Evolutionary conservation across 2,113 vertebrate genomes (phyloP).

Genomic region (Phyllostomus hastatus): DNA sequence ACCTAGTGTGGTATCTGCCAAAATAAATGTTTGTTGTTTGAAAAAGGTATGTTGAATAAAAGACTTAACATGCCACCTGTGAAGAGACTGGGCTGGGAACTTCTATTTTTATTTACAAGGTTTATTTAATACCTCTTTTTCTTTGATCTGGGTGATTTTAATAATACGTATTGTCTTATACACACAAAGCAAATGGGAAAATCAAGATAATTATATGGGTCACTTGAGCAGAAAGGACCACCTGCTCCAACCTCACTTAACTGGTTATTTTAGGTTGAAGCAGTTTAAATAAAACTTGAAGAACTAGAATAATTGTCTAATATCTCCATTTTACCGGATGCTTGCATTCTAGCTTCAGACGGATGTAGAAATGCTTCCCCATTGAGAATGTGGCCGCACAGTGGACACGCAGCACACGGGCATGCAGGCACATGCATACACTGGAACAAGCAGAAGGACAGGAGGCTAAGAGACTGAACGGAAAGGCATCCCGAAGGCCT

Average conservation of each 20-base stretch:
- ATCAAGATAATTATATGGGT: background rate
- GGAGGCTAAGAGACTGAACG: background rate
- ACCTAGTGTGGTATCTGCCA: background rate
- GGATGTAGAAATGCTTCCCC: background rate
- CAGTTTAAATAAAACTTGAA: background rate
- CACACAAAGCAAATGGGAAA: background rate
- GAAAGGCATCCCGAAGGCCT: background rate
- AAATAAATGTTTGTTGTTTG: background rate
- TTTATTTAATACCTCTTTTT: background rate
- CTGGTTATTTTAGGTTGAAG: slow-evolving; percentile 36
- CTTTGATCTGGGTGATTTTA: background rate
- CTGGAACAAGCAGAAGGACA: fast-evolving
- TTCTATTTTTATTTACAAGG: background rate
- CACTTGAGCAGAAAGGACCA: background rate
- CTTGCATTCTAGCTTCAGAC: background rate
- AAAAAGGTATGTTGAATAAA: background rate
- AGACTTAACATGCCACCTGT: background rate
- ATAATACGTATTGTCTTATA: background rate
- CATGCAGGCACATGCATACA: fast-evolving
- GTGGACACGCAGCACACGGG: background rate
- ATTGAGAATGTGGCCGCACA: fast-evolving
- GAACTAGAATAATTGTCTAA: slow-evolving; percentile 27
- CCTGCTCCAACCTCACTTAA: slow-evolving; percentile 2
- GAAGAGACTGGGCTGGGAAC: background rate
- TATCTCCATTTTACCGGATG: background rate